Base-by-base conservation (phyloP, 2,797 vertebrate species). In the Falco columbarius region DNA sequence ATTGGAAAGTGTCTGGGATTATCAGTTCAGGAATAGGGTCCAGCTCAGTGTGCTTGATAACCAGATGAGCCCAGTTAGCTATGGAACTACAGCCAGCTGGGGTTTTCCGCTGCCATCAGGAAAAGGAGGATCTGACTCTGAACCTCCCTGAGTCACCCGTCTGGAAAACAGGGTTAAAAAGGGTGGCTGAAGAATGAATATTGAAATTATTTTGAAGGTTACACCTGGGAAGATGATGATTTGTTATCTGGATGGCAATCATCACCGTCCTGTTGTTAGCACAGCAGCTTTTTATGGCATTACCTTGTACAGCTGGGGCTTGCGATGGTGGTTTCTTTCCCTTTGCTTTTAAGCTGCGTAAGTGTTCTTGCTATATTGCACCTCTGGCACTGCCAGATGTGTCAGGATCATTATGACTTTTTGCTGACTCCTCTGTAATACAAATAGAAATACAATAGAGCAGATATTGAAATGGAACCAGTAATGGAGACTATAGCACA, bases 361-460 rank as follows among this genome's bases (percentile, higher is more conserved):
- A 83, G 36, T 46, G 34, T 75, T 90, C 17, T 80, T 86, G 49
- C 42, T 74, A 1, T 74, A 63, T 3, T 73, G 16, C 55, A 86
- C 75, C 51, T 93, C 81, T 93, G 87, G 84, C 86, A 24, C 2
- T 21, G 68, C 73, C 86, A 89, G 86, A 79, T 91, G 87, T 81
- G 49, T 67, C 44, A 32, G 85, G 56, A 84, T 89, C n/a, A 19
- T 42, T 70, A 83, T 27, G 59, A 58, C 17, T 84, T 62, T 79
- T 56, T 94, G 79, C 74, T 94, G 90, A 84, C 72, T 92, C 71
- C 38, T 90, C 55, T 58, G 56, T 49, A 66, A 47, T 51, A 81
- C 36, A 93, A 89, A 86, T 80, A 84, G 71, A 74, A 93, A 62
- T 65, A 36, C 36, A 42, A 38, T 2, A 38, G 65, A 65, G 56